Evolutionary conservation across 2,888 invertebrate genomes (phyloP).

Genomic region (Nymphalis urticae): DNA sequence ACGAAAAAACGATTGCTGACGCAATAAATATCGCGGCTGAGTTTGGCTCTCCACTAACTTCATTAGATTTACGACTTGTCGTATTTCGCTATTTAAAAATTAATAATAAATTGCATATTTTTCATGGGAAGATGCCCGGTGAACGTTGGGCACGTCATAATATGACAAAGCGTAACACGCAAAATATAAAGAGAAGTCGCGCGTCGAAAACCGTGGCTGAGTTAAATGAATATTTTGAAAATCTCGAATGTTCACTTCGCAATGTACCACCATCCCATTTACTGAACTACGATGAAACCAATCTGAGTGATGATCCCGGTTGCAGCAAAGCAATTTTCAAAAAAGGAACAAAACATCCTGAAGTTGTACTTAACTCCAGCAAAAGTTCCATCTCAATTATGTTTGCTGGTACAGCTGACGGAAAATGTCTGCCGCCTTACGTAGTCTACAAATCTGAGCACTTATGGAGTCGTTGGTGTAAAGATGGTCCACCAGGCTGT

Average conservation of each 20-base stretch:
- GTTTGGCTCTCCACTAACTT: slow-evolving; percentile 36
- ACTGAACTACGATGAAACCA: slow-evolving; percentile 17
- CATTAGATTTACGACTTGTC: slow-evolving; percentile 36
- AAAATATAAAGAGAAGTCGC: slow-evolving; percentile 2
- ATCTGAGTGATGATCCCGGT: slow-evolving; percentile 10
- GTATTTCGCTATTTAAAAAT: slow-evolving; percentile 32
- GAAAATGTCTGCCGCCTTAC: slow-evolving; percentile 29
- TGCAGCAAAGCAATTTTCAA: not conserved
- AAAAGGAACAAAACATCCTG: slow-evolving; percentile 10
- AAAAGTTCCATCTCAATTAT: slow-evolving; percentile 40
- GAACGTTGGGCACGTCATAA: slow-evolving; percentile 29
- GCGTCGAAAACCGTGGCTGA: slow-evolving; percentile 4
- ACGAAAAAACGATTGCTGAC: slow-evolving; percentile 35
- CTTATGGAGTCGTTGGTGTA: slow-evolving; percentile 53
- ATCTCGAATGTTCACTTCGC: slow-evolving; percentile 10
- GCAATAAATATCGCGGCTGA: slow-evolving; percentile 33
- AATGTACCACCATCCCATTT: slow-evolving; percentile 6
- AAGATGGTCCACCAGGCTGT: slow-evolving; percentile 49
- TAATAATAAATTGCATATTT: slow-evolving; percentile 26
- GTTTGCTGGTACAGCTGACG: slow-evolving; percentile 36
- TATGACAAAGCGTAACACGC: slow-evolving; percentile 9
- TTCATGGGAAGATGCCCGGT: slow-evolving; percentile 33
- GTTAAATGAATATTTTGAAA: not conserved
- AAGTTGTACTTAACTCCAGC: slow-evolving; percentile 26
- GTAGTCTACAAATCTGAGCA: slow-evolving; percentile 45